Base-by-base conservation (phyloP, 2,797 vertebrate genomes). In the Pteropus rufus region DNA sequence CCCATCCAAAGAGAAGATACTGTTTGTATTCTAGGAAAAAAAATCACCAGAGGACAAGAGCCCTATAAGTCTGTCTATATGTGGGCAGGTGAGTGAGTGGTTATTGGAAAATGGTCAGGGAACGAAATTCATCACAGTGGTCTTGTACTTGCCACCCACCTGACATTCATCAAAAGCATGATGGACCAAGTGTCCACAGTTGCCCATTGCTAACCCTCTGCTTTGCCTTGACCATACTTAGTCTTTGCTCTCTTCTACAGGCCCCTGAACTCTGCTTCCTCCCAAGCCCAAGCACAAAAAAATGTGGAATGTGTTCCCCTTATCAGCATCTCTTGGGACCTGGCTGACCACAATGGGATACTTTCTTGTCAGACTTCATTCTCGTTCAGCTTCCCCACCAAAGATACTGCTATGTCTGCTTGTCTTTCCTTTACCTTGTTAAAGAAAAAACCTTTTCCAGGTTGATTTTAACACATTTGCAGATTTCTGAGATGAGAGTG, bases 11-110 rank as follows among this genome's bases (percentile, higher is more conserved):
- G 85, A 62, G 36, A 92, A 69, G 24, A n/a, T 60, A 60, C 24
- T 58, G 64, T 44, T 93, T 73, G 75, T 86, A 79, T 34, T 80
- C 73, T 70, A 92, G 93, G 83, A 97, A 94, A 94, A 72, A 96
- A 62, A 94, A 72, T 95, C 95, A 70, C 96, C n/a, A 70, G 83
- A 79, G 95, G 96, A 93, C 34, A 44, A 46, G 79, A 86, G 24
- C 56, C 91, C 88, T 69, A 1, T 18, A 88, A 76, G 87, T 39
- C 84, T 36, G 16, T 89, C 54, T 44, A 29, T 23, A 21, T 4
- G 56, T 3, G 65, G 29, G 34, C 0, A 14, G n/a, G 54, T 23
- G 44, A 81, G 41, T 15, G 65, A 60, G 56, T 60, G 39, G 46
- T 80, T 76, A 81, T 31, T 52, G 39, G 94, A 84, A 93, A 46